Conservation (phyloP, 2,888 invertebrate species). For the Stenotaenia linearis region DNA sequence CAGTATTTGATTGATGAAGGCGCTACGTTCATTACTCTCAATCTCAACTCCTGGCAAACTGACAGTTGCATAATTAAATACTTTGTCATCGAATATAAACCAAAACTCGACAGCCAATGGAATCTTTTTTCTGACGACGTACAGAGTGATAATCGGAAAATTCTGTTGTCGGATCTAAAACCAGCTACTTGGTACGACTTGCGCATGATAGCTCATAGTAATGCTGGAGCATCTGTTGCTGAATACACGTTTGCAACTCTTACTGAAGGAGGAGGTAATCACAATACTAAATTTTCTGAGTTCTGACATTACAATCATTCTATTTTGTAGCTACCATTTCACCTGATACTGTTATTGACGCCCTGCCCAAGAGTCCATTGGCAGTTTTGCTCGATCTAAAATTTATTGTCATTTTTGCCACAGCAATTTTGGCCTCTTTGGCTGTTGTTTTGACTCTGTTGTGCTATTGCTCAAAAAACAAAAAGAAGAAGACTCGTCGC, state of each 20-base stretch:
- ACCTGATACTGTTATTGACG: background rate
- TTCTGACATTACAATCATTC: too few species aligned
- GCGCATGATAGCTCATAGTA: slow-evolving; percentile 24
- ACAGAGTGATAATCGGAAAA: slow-evolving; percentile 42
- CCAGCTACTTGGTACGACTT: slow-evolving; percentile 21
- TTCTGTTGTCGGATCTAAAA: slow-evolving; percentile 44
- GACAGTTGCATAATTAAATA: slow-evolving; percentile 30
- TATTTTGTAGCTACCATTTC: background rate
- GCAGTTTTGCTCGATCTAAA: background rate
- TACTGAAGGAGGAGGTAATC: slow-evolving; percentile 27
- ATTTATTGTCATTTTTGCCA: background rate
- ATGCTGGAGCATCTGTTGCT: background rate
- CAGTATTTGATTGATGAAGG: slow-evolving; percentile 26
- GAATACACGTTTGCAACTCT: slow-evolving; percentile 24
- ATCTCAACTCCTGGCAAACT: slow-evolving; percentile 29
- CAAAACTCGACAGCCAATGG: background rate
- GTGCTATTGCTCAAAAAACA: background rate
- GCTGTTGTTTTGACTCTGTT: background rate
- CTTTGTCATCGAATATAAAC: slow-evolving; percentile 24
- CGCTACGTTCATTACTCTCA: background rate
- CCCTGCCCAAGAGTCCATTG: background rate
- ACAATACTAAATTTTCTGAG: too few species aligned
- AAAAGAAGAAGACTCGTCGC: background rate
- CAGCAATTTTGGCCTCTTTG: background rate
- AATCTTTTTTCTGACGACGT: slow-evolving; percentile 42